phyloP scores from a whole-genome alignment of 2,797 vertebrate genomes.

The Pelochelys cantorii region DNA sequence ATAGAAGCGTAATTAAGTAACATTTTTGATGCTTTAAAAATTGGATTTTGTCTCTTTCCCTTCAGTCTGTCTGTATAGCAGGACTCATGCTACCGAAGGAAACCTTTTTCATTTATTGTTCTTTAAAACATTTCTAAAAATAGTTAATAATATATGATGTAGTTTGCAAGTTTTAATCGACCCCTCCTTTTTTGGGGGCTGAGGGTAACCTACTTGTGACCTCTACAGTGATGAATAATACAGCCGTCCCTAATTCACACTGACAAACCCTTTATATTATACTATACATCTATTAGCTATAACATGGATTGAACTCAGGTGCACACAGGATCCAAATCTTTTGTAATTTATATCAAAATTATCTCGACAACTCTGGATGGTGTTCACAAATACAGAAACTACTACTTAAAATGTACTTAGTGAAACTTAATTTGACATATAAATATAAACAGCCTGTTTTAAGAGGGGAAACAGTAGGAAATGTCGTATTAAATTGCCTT shows the following conservation, averaged over 20 bases:
- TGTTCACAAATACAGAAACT: not conserved
- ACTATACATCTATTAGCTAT: not conserved
- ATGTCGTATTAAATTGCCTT: not conserved
- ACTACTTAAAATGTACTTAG: not conserved
- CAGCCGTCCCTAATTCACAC: not conserved
- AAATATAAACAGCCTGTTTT: not conserved
- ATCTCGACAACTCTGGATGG: not conserved
- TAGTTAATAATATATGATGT: not conserved
- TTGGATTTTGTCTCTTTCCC: not conserved
- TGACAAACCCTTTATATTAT: not conserved
- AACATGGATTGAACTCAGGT: not conserved
- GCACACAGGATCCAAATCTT: not conserved
- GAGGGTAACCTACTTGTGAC: not conserved
- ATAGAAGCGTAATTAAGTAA: not conserved
- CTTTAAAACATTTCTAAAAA: not conserved
- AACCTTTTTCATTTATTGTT: not conserved
- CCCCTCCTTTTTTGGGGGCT: not conserved
- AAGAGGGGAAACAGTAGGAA: not conserved
- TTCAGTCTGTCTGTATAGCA: not conserved
- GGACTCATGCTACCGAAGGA: not conserved
- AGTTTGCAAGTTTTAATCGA: not conserved
- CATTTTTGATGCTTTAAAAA: not conserved
- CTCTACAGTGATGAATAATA: not conserved
- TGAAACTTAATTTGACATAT: not conserved
- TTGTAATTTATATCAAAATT: not conserved